Evolutionary conservation across 1,140 invertebrate genomes (phyloP).

Genomic region (Coptotermes formosanus): DNA sequence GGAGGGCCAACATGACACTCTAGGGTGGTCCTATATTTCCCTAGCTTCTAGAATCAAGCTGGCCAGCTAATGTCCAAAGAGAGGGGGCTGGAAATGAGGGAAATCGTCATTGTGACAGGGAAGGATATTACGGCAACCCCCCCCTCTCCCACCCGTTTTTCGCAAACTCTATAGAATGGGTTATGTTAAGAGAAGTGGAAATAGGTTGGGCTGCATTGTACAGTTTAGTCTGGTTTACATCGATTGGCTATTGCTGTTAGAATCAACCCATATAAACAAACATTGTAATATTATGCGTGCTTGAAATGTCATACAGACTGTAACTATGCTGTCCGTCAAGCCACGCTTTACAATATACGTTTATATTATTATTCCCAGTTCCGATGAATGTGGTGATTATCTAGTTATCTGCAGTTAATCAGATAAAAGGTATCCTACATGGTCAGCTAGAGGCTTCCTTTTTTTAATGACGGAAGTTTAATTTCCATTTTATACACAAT

Average conservation of each 20-base stretch:
- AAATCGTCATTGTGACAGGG: slow-evolving; percentile 4
- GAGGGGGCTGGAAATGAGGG: background rate
- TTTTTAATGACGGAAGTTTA: background rate
- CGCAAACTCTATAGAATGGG: too few species aligned
- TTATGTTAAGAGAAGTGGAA: background rate
- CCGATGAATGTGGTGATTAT: background rate
- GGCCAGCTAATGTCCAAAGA: background rate
- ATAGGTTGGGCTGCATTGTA: background rate
- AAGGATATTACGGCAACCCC: background rate
- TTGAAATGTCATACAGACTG: background rate
- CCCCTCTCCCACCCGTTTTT: too few species aligned
- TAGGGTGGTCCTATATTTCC: background rate
- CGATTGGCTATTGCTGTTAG: background rate
- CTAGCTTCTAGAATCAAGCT: background rate
- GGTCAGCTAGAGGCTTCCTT: background rate
- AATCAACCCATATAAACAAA: background rate
- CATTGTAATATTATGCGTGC: background rate
- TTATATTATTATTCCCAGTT: background rate
- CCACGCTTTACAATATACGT: background rate
- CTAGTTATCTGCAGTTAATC: background rate
- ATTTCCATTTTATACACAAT: background rate
- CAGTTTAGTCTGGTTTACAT: background rate
- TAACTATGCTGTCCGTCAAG: background rate
- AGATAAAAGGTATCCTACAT: background rate
- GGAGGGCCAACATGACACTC: background rate